Evolutionary conservation across 2,888 invertebrate species (phyloP).

Genomic region (Thysanoteuthis rhombus): DNA sequence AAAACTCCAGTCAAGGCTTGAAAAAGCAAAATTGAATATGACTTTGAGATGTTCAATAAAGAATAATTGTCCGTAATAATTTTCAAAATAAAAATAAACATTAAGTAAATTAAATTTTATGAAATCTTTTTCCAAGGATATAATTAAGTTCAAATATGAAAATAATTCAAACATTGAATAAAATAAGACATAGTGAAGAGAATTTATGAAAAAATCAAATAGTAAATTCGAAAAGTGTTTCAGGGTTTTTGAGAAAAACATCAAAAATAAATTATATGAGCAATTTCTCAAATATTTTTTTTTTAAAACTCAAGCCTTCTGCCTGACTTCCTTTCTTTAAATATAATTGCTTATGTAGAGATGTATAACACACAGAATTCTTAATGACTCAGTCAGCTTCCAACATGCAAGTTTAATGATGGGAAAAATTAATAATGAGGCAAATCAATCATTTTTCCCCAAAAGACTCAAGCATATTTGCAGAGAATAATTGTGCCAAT

Average conservation of each 20-base stretch:
- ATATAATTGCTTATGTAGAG: not conserved
- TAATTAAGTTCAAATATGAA: not conserved
- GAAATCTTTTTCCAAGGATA: no score
- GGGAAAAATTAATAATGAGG: conserved; percentile 1
- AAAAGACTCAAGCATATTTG: not conserved
- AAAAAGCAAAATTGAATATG: no score
- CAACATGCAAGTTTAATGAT: conserved; percentile 12
- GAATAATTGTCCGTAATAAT: not conserved
- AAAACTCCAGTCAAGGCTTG: no score
- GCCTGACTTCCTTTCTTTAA: not conserved
- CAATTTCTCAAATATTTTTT: not conserved
- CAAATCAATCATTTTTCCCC: not conserved
- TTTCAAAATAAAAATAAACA: not conserved
- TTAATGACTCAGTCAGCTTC: not conserved
- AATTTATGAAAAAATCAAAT: not conserved
- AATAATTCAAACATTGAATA: not conserved
- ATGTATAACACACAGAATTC: not conserved
- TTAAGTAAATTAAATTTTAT: not conserved
- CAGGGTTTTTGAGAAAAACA: not conserved
- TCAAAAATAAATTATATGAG: conserved; percentile 12
- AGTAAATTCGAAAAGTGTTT: not conserved
- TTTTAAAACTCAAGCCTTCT: not conserved
- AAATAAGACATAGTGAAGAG: not conserved
- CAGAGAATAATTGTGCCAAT: not conserved
- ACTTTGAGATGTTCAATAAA: no score